Conservation (phyloP, 2,888 invertebrate genomes). For the Pandemis cinnamomeana region DNA sequence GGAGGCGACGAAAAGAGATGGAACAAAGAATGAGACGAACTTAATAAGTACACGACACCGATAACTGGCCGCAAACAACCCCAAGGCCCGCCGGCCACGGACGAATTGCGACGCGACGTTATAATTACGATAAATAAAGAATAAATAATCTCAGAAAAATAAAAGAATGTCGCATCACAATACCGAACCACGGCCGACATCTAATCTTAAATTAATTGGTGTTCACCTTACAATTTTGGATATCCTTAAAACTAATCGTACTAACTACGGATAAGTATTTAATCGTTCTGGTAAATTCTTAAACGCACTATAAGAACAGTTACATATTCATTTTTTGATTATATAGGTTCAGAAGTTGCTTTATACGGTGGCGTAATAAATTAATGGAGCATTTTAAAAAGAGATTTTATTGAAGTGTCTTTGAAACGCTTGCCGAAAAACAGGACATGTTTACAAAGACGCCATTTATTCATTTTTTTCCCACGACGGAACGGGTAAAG, state of each 20-base stretch:
- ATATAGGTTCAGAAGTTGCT: neutral
- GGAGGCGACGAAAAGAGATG: neutral
- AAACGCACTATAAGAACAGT: slow-evolving; percentile 5
- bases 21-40: neutral
- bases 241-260: slow-evolving; percentile 41
- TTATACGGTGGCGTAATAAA: neutral
- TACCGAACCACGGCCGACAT: slow-evolving; percentile 29
- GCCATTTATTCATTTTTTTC: neutral
- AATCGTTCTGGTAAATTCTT: slow-evolving; percentile 7
- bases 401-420: neutral
- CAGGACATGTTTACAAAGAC: neutral
- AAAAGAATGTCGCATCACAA: slow-evolving; percentile 7
- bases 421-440: neutral
- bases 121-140: slow-evolving; percentile 21
- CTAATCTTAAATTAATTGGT: slow-evolving; percentile 62
- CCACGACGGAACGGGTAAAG: too few species aligned
- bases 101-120: neutral
- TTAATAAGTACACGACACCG: neutral
- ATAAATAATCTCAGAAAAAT: slow-evolving; percentile 26
- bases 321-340: neutral
- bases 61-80: slow-evolving; percentile 6
- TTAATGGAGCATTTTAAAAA: neutral
- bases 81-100: slow-evolving; percentile 13
- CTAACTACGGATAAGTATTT: slow-evolving; percentile 23
- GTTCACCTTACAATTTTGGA: slow-evolving; percentile 64